Evolutionary conservation across 2,113 vertebrate genomes (phyloP).

Genomic region (Sialia sialis): DNA sequence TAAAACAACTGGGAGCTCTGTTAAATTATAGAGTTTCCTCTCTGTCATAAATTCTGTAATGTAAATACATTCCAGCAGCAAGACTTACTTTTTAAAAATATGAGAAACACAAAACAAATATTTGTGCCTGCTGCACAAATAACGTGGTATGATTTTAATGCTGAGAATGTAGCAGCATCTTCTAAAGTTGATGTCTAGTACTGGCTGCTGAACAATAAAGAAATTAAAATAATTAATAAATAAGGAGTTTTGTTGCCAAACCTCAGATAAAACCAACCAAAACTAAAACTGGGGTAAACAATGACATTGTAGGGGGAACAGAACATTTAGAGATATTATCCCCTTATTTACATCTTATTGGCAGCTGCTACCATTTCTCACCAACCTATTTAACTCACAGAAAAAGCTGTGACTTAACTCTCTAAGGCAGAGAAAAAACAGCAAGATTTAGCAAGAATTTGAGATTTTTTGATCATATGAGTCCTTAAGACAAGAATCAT

Average conservation of each 20-base stretch:
- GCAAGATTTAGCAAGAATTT: background rate
- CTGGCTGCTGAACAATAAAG: background rate
- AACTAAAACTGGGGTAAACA: background rate
- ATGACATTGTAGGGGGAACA: accelerated
- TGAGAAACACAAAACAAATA: background rate
- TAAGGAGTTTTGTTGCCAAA: background rate
- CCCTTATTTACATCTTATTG: background rate
- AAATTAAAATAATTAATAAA: background rate
- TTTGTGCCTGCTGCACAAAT: conserved; percentile 1
- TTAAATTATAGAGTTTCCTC: background rate
- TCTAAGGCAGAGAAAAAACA: background rate
- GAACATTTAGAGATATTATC: background rate
- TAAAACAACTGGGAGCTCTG: background rate
- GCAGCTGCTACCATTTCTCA: background rate
- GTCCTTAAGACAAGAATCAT: background rate
- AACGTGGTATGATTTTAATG: background rate
- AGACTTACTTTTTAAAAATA: background rate
- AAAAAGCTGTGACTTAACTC: background rate
- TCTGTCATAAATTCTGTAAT: background rate
- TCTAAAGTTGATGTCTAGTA: background rate
- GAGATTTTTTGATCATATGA: background rate
- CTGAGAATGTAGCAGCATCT: background rate
- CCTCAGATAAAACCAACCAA: accelerated
- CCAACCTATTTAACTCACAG: background rate
- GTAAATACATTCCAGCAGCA: background rate